Evolutionary conservation across 2,113 vertebrate genomes (phyloP), one percentile per base, ranked within the genome.

Genomic region (Nannobrachium achirus): DNA sequence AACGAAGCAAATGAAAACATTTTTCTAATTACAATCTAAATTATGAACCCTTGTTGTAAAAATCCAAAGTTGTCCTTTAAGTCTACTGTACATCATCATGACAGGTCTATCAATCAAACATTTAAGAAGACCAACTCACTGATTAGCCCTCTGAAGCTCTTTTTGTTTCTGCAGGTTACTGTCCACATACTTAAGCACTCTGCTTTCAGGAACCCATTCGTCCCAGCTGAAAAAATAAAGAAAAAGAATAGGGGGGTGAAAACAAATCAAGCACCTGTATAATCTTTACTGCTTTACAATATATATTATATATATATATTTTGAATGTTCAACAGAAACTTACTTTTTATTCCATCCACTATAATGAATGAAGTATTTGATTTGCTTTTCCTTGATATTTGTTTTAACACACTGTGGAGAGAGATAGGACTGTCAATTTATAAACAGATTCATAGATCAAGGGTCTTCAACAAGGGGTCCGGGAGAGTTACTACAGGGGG

Each of bases 301-400:
- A 33, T 33, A 19, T 56, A 44, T 6, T 1, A 56, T 15, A 20
- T 14, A 10, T 1, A 18, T n/a, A 7, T 0, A 10, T 42, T 25
- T 15, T 18, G 5, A 7, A 42, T 46, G 40, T 63, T 10, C 7
- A 8, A 77, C 63, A 7, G 7, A 46, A 71, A 96, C 98, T 97
- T 92, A 99, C 97, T 99, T 99, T 85, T 99, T 99, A 92, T 99
- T 99, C 98, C 98, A 99, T 48, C 98, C 98, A 79, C 97, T 99
- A 91, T 99, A 99, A 95, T 99, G 98, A 94, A 99, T 99, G 25
- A 99, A 99, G 90, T 99, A 99, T 85, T 98, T 99, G 89, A 99
- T 97, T 91, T 99, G 98, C 88, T 99, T 99, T 86, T 99, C 98
- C 93, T 99, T 99, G 92, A 99, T 96, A 89, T 94, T 96, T 90